Percentiles rank a stretch among this genome's conserved stretches.
Conservation (phyloP, 2,888 invertebrate species). For the Spisula solida region DNA sequence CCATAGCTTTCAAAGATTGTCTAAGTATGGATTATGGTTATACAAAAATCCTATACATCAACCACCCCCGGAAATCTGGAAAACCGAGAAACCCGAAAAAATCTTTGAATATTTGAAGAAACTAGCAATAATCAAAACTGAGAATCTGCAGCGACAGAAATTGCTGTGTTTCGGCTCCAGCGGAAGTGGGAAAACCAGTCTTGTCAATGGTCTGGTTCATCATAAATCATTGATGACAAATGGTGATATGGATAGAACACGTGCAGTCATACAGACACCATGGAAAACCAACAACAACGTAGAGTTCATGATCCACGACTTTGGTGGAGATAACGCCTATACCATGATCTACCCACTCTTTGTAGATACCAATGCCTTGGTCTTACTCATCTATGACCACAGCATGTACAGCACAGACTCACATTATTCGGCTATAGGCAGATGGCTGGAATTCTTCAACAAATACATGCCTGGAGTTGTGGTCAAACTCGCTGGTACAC, state of each 20-base stretch:
- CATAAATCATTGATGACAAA: slow-evolving; percentile 80
- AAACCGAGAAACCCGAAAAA: slow-evolving; percentile 83
- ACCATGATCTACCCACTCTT: slow-evolving; percentile 81
- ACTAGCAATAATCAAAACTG: slow-evolving; percentile 83
- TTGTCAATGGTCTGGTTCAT: slow-evolving; percentile 80
- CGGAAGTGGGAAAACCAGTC: slow-evolving; percentile 86
- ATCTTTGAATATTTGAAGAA: slow-evolving; percentile 85
- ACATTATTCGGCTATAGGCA: slow-evolving; percentile 80
- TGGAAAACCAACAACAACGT: slow-evolving; percentile 86
- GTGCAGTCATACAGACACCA: slow-evolving; percentile 72
- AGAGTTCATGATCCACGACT: slow-evolving; percentile 84
- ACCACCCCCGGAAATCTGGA: slow-evolving; percentile 86
- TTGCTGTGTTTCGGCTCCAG: slow-evolving; percentile 83
- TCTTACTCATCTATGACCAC: slow-evolving; percentile 83
- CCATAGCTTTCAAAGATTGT: slow-evolving; percentile 84
- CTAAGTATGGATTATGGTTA: slow-evolving; percentile 86
- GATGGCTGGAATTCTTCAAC: slow-evolving; percentile 84
- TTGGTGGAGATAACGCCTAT: slow-evolving; percentile 84
- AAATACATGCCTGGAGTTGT: slow-evolving; percentile 83
- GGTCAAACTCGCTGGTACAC: slow-evolving; percentile 86
- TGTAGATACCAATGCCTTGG: slow-evolving; percentile 82
- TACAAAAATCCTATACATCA: slow-evolving; percentile 86
- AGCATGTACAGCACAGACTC: slow-evolving; percentile 75
- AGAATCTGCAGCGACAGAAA: slow-evolving; percentile 85
- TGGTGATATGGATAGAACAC: slow-evolving; percentile 77